A percentile compares a stretch with the other conserved stretches of the same genome.
phyloP scores from a whole-genome alignment of 2,797 vertebrate species.

The Lacerta viridis region DNA sequence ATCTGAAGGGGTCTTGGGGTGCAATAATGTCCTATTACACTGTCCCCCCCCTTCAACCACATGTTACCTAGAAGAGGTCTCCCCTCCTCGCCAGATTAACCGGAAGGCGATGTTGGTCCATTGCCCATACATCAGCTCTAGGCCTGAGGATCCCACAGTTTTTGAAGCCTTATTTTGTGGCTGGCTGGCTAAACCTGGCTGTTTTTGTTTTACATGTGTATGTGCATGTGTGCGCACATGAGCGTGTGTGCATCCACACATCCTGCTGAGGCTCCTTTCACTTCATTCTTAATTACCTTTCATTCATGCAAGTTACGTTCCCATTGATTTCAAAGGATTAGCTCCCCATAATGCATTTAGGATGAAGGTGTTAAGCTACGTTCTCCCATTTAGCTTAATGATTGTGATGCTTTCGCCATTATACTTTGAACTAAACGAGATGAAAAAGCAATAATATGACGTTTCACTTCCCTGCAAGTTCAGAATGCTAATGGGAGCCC shows the following conservation, averaged over 20 bases:
- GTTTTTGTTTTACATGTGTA: not conserved
- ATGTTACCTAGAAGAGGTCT: not conserved
- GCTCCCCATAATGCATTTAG: conserved; percentile 1
- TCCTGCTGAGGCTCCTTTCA: not conserved
- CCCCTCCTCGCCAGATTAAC: not conserved
- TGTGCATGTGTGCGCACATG: too few relatives aligned
- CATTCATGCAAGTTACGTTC: not conserved
- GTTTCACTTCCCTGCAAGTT: not conserved
- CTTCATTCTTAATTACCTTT: conserved; percentile 29
- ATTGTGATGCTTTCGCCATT: conserved; percentile 43
- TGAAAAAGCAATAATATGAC: conserved; percentile 31
- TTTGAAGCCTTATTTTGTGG: not conserved
- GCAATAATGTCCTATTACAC: too few relatives aligned
- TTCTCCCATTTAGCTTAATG: conserved; percentile 45
- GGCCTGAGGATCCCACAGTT: not conserved
- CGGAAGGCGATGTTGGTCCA: too few relatives aligned
- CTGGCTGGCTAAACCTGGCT: not conserved
- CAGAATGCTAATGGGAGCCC: conserved; percentile 22
- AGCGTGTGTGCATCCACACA: not conserved
- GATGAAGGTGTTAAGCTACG: conserved; percentile 8
- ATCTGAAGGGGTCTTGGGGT: too few relatives aligned
- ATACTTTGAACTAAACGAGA: conserved; percentile 49
- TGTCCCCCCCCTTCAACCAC: not conserved
- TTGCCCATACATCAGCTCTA: not conserved
- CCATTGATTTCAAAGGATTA: conserved; percentile 4